Base-by-base conservation (phyloP, 2,113 vertebrate genomes). In the Rhombomys opimus region DNA sequence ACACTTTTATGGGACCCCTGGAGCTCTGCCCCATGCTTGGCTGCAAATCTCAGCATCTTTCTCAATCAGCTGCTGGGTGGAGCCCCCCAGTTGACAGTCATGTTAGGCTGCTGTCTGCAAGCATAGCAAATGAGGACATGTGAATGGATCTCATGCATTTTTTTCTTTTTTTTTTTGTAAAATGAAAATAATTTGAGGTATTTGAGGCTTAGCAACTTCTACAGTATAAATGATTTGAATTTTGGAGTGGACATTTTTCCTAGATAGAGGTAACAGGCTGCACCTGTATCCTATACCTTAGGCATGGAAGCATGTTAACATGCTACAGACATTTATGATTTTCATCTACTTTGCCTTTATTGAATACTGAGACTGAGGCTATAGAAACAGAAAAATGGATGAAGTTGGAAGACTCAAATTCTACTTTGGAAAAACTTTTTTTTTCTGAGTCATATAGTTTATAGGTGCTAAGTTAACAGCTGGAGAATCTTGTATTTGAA, bases 141-240 rank as follows among this genome's bases (percentile, higher is more conserved):
- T 94, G 57, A 65, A 54, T 85, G 11, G 78, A 18, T 50, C 57
- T 46, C 63, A 32, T 30, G 38, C 41, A 27, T 61, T n/a, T 17
- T 52, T 86, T 82, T 63, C 80, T 67, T 91, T 59, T 88, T 38
- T 70, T 46, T 46, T 46, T 46, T 95, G 78, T 75, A 22, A 92
- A 80, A 73, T 87, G 10, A 11, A 90, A 93, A 90, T 84, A 92
- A 76, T 63, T 85, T 85, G 59, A 65, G 38, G 35, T 20, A 84
- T 75, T 17, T 73, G 22, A 95, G 50, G 46, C 12, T 95, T 86
- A 87, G 23, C 38, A 81, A 82, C 11, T 20, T 82, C 11, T 76
- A 10, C 73, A 30, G 25, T 90, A 68, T 90, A 20, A 87, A 70
- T 75, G 46, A 80, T n/a, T 87, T 77, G 68, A 17, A 63, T 82